Evolutionary conservation across 1,140 invertebrate genomes (phyloP).

Genomic region (Euschistus heros): DNA sequence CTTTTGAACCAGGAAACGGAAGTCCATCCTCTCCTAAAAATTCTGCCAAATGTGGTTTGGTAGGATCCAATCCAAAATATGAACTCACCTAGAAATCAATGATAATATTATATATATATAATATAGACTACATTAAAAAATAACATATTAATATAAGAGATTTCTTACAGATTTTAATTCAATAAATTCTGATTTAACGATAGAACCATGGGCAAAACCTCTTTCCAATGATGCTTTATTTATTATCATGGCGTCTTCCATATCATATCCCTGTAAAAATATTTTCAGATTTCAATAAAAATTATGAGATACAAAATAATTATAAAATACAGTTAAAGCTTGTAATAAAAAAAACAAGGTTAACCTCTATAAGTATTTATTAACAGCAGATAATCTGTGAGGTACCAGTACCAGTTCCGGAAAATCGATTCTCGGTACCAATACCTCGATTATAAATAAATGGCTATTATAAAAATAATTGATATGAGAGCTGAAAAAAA

Average conservation of each 20-base stretch:
- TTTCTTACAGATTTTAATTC: conserved; percentile 45
- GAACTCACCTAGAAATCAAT: conserved; percentile 36
- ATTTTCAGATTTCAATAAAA: neutral
- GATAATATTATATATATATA: neutral
- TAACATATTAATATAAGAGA: neutral
- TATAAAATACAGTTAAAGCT: too few species aligned
- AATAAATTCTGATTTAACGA: conserved; percentile 81
- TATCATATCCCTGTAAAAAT: conserved; percentile 84
- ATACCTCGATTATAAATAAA: too few species aligned
- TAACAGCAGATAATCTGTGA: neutral
- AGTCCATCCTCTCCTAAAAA: conserved; percentile 75
- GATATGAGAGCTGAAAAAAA: too few species aligned
- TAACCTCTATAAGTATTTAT: neutral
- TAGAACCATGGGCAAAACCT: conserved; percentile 83
- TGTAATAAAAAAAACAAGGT: neutral
- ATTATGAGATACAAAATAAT: too few species aligned
- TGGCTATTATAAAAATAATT: too few species aligned
- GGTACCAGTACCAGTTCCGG: too few species aligned
- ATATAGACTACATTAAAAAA: neutral
- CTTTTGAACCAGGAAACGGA: conserved; percentile 61
- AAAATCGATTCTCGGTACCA: too few species aligned
- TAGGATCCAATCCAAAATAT: conserved; percentile 62
- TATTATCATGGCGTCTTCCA: conserved; percentile 99
- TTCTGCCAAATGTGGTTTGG: conserved; percentile 41
- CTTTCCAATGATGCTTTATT: conserved; percentile 89